Evolutionary conservation across 2,888 invertebrate species (phyloP), one percentile per base, ranked within the genome.

Genomic region (Blastobasis lacticolella): DNA sequence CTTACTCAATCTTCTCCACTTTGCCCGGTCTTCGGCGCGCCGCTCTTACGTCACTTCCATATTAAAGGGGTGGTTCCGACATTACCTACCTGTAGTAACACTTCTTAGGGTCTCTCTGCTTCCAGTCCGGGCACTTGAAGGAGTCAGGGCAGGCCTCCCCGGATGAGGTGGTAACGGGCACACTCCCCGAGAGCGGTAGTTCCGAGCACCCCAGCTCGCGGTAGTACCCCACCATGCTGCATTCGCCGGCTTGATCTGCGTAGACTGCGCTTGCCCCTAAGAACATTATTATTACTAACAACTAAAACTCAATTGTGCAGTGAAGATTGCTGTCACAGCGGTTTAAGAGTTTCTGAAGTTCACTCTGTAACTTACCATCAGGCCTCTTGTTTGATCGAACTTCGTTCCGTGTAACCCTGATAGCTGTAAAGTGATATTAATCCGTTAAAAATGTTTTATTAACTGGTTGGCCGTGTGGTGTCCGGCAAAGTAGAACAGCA

Each of bases 201-300:
- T 82, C 69, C 0, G 71, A 67, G 56, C 87, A 88, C 46, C 85
- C 82, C 51, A 88, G 69, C 66, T 88, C 87, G 37, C 66, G 51
- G 61, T 88, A 88, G 63, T 84, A 87, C 2, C 73, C 71, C 0
- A 72, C 82, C 74, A 86, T 69, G 59, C 75, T 69, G 49, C 86
- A 86, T 50, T 83, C 81, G 0, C 79, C 82, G 0, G 75, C 69
- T 62, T 80, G 71, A 53, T 86, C 84, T 0, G 76, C 54, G 3
- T 57, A 45, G 1, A 61, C 75, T 5, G 57, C 41, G 4, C 69
- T 62, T 9, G 76, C 6, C 8, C 59, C 86, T 85, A 65, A 4
- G 64, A 69, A 47, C n/a, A 51, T 51, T 5, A n/a, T 8, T 8
- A n/a, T 2, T 23, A 23, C 23, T 23, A 23, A 23, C 23, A 23